A percentile compares a stretch with the other conserved stretches of the same genome.
Evolutionary conservation across 2,888 invertebrate species (phyloP).

Genomic region (Drosophila neutralis): DNA sequence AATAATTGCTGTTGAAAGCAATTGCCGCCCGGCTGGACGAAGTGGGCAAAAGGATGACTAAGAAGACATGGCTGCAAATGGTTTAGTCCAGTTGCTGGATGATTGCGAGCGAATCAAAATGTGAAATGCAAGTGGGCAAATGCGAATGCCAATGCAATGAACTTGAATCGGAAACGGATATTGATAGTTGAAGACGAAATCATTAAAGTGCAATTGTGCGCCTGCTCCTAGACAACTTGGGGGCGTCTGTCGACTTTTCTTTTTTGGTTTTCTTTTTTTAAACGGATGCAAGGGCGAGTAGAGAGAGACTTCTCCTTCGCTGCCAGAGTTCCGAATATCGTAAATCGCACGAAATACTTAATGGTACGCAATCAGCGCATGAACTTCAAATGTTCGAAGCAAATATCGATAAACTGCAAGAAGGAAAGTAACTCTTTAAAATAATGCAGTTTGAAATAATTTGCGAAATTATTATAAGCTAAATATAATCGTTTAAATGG

Average conservation of each 20-base stretch:
- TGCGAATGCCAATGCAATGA: slow-evolving; percentile 58
- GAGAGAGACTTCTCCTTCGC: slow-evolving; percentile 15
- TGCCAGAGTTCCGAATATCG: slow-evolving; percentile 51
- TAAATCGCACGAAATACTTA: slow-evolving; percentile 33
- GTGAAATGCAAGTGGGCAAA: slow-evolving; percentile 15
- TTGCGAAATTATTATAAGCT: not conserved
- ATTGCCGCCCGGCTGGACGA: slow-evolving; percentile 58
- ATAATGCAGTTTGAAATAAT: not conserved
- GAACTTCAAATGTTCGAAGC: not conserved
- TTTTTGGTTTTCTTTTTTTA: not conserved
- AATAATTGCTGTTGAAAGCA: slow-evolving; percentile 79
- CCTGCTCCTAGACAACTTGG: slow-evolving; percentile 20
- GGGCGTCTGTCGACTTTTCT: not conserved
- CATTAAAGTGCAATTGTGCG: slow-evolving; percentile 78
- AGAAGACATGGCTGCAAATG: slow-evolving; percentile 52
- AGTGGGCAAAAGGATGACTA: slow-evolving; percentile 44
- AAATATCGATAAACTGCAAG: slow-evolving; percentile 4
- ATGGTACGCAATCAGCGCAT: slow-evolving; percentile 17
- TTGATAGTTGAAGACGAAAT: slow-evolving; percentile 82
- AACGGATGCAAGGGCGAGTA: slow-evolving; percentile 27
- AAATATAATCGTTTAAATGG: not conserved
- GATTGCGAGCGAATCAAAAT: slow-evolving; percentile 28
- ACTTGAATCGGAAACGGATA: slow-evolving; percentile 82
- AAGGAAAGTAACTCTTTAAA: not conserved
- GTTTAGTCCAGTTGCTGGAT: slow-evolving; percentile 19